Base-by-base conservation (phyloP, 92 coral and sea anemone genomes). In the Phenganax subtilis region DNA sequence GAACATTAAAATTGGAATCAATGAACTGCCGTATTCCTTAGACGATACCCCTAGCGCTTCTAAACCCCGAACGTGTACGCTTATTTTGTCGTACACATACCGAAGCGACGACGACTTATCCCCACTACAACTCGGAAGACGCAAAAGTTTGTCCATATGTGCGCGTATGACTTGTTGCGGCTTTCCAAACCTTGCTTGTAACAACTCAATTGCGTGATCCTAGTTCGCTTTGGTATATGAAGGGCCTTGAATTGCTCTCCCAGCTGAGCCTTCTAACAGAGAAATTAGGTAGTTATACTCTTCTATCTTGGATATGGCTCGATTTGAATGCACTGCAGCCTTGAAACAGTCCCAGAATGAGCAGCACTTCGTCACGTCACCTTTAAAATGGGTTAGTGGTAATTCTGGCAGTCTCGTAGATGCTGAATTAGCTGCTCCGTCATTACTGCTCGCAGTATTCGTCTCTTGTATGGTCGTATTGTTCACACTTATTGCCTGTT, bases 81-180 rank as follows among this genome's bases (percentile, higher is more conserved):
- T 68, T 29, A 68, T 20, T 68, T 68, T 68, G 73, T 68, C 73
- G 54, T 68, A 68, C 73, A 68, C 73, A 68, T 68, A 25, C 73
- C 73, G 73, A 68, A 68, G 73, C 73, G 73, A 68, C 51, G 54
- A 29, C 54, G 73, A 11, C 54, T n/a, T 68, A 9, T 68, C 73
- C 16, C 73, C 54, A 47, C 54, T 68, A 68, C 65, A 59, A 59
- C 25, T 59, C 25, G 65, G 65, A 59, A 59, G 65, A 59, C 65
- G 65, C 65, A 59, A 27, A 47, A 68, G 73, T 68, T 68, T 51
- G n/a, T 68, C 73, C 73, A 68, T 68, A 47, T 68, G 73, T 47
- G 73, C 73, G 73, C 73, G 14, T 8, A 68, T 68, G 73, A 68
- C 73, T 47, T 68, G 44, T 27, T 68, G 73, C 73, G 73, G 73